Conservation (phyloP, 2,113 vertebrate genomes). For the Mesitornis unicolor region DNA sequence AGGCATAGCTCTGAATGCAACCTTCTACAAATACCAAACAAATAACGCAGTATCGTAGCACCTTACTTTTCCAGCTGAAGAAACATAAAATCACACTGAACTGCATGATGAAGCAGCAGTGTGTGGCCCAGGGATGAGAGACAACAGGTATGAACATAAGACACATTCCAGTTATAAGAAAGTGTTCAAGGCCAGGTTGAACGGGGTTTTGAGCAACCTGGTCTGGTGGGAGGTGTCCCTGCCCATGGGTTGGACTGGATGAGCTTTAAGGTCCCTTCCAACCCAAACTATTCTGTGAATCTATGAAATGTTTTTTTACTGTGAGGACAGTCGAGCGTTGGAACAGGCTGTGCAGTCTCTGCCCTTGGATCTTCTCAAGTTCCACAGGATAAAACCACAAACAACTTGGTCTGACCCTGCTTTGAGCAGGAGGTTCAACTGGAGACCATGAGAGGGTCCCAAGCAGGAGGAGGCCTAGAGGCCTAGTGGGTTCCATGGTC, state of each 20-base stretch:
- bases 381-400: not conserved
- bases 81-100: not conserved
- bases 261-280: too few species aligned
- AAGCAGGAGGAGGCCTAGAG: not conserved
- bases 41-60: not conserved
- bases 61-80: not conserved
- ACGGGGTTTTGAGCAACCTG: too few species aligned
- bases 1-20: not conserved
- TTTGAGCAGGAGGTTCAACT: not conserved
- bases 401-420: not conserved
- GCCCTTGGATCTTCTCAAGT: not conserved
- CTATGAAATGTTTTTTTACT: too few species aligned
- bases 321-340: not conserved
- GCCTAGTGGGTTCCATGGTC: not conserved
- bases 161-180: not conserved
- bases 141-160: not conserved
- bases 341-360: not conserved
- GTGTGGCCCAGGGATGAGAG: not conserved
- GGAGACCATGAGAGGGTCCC: not conserved
- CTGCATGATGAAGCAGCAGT: not conserved
- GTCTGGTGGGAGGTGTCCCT: too few species aligned
- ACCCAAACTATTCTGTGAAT: too few species aligned
- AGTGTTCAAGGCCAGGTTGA: too few species aligned
- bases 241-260: too few species aligned
- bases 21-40: not conserved